phyloP scores from a whole-genome alignment of 2,113 vertebrate genomes.

The Pantherophis guttatus region DNA sequence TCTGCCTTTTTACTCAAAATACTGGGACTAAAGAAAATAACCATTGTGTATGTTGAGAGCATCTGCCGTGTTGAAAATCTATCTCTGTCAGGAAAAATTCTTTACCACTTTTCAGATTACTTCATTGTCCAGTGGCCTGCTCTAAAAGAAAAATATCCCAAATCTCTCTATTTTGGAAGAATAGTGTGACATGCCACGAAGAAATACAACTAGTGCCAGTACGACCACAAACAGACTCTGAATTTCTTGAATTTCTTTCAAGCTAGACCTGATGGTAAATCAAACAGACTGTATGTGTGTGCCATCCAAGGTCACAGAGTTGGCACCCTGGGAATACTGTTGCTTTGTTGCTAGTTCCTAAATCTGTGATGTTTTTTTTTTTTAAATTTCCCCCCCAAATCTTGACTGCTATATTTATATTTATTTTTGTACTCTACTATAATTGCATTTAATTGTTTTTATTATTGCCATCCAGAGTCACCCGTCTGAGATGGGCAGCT shows the following conservation, averaged over 20 bases:
- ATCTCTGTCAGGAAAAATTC: constrained; percentile 88
- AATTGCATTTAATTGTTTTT: not conserved
- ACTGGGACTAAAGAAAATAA: constrained; percentile 84
- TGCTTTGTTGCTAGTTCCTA: not conserved
- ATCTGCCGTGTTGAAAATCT: constrained; percentile 90
- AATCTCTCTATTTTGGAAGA: constrained; percentile 86
- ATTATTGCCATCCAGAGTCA: not conserved
- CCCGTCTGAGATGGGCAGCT: not conserved
- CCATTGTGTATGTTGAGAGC: constrained; percentile 91
- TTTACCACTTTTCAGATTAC: constrained; percentile 84
- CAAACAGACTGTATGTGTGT: not conserved
- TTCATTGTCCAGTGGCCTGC: constrained; percentile 93
- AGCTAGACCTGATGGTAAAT: not conserved
- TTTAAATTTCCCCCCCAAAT: not conserved
- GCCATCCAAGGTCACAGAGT: not conserved
- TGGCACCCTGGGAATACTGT: not conserved
- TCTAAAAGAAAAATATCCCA: constrained; percentile 86
- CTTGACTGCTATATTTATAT: not conserved
- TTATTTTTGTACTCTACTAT: not conserved
- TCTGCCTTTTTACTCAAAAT: constrained; percentile 84
- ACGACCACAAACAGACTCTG: not conserved
- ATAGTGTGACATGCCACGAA: constrained; percentile 74
- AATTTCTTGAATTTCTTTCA: not conserved
- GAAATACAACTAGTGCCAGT: constrained; percentile 18
- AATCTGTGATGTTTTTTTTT: not conserved